A percentile compares a stretch with the other conserved stretches of the same genome.
These are phyloP conservation scores for Silurus asotus DNA, from an alignment of 2,113 vertebrate genomes.

Conservation along the genomic window DNA sequence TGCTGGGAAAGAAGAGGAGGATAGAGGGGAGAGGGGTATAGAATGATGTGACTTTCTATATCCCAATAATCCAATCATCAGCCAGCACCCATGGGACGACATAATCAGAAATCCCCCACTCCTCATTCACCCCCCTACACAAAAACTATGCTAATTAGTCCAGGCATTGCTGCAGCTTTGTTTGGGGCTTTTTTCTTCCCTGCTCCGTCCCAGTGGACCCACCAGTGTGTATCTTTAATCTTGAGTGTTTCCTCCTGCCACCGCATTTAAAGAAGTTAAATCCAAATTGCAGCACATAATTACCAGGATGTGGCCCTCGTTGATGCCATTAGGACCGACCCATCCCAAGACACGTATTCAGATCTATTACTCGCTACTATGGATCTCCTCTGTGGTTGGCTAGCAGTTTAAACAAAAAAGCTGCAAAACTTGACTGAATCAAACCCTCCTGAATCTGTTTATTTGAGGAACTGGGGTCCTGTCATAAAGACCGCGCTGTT, in stretches of 20 bases:
- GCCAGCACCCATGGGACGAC: constrained; percentile 49
- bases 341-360: constrained; percentile 31
- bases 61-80: constrained; percentile 57
- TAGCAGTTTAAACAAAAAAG: constrained; percentile 8
- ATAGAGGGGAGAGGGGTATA: constrained; percentile 66
- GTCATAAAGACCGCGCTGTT: constrained; percentile 28
- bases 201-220: constrained; percentile 53
- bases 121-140: constrained; percentile 6
- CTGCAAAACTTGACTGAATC: background rate
- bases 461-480: constrained; percentile 7
- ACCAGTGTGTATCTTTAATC: constrained; percentile 57
- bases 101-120: constrained; percentile 40
- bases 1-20: constrained; percentile 68
- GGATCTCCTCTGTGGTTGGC: constrained; percentile 8
- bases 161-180: constrained; percentile 48
- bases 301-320: constrained; percentile 53
- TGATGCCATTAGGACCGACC: constrained; percentile 49
- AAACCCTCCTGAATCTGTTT: constrained; percentile 23
- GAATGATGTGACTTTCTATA: constrained; percentile 69
- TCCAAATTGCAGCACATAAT: constrained; percentile 58
- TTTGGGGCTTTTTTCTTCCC: constrained; percentile 49
- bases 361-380: constrained; percentile 8
- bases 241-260: constrained; percentile 55
- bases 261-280: constrained; percentile 57
- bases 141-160: constrained; percentile 57